Conservation (phyloP, 2,888 invertebrate species). For the Rhorus exstirpatorius region DNA sequence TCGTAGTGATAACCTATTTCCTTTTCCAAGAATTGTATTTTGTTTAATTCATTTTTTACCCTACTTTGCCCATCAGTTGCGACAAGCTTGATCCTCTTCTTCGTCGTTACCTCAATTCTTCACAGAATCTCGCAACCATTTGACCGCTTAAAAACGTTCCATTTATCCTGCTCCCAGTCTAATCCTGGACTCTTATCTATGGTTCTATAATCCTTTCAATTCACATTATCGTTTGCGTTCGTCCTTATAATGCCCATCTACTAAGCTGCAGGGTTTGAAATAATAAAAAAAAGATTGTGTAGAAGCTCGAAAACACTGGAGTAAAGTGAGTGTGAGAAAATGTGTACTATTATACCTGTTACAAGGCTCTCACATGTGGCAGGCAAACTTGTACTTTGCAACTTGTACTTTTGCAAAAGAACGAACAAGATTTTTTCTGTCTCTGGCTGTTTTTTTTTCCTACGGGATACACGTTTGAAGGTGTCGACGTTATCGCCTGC, state of each 20-base stretch:
- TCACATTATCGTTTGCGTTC: not conserved
- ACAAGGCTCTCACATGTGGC: not conserved
- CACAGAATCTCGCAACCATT: not conserved
- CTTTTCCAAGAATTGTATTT: too few relatives aligned
- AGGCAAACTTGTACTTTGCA: slow-evolving; percentile 9
- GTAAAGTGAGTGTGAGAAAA: not conserved
- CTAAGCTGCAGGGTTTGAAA: not conserved
- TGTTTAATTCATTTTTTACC: not conserved
- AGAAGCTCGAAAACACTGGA: not conserved
- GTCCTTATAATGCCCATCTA: not conserved
- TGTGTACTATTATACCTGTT: not conserved
- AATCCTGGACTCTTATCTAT: slow-evolving; percentile 18
- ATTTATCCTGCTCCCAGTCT: slow-evolving; percentile 1
- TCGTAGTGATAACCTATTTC: too few relatives aligned
- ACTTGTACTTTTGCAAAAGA: slow-evolving; percentile 39
- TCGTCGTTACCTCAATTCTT: not conserved
- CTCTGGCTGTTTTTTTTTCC: slow-evolving; percentile 1
- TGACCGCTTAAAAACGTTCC: not conserved
- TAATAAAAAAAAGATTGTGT: not conserved
- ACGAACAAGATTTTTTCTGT: not conserved
- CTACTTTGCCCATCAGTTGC: not conserved
- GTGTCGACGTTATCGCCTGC: not conserved
- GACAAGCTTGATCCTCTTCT: slow-evolving; percentile 4
- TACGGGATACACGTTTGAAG: not conserved
- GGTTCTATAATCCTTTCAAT: slow-evolving; percentile 24